phyloP scores from a whole-genome alignment of 2,888 invertebrate genomes.

The Tupiocoris notatus region DNA sequence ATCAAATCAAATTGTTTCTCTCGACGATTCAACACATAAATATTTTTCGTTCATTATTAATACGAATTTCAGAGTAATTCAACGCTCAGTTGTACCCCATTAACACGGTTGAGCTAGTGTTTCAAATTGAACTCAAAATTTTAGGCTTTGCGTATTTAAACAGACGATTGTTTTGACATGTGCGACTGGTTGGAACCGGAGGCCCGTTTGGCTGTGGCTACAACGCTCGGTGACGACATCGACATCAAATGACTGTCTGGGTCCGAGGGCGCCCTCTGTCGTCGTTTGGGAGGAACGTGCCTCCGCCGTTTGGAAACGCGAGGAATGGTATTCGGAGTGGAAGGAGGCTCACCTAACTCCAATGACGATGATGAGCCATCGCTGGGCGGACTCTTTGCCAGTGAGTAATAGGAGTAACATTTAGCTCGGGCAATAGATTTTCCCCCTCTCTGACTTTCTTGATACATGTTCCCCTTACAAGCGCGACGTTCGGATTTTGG shows the following conservation, averaged over 20 bases:
- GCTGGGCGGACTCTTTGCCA: conserved; percentile 52
- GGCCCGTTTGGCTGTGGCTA: conserved; percentile 47
- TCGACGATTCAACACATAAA: no score
- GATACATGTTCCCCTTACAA: conserved; percentile 18
- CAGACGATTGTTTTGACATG: conserved; percentile 49
- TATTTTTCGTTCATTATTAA: no score
- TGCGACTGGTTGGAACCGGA: conserved; percentile 41
- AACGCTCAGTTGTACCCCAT: no score
- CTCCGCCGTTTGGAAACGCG: conserved; percentile 51
- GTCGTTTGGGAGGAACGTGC: conserved; percentile 49
- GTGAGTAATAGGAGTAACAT: conserved; percentile 52
- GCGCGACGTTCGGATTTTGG: conserved; percentile 27
- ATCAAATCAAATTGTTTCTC: no score
- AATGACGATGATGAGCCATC: conserved; percentile 52
- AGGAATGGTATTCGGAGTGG: conserved; percentile 52
- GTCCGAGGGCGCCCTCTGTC: conserved; percentile 45
- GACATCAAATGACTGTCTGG: conserved; percentile 48
- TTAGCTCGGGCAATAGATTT: conserved; percentile 50
- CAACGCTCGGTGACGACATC: conserved; percentile 49
- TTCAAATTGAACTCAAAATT: no score
- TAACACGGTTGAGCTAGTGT: no score
- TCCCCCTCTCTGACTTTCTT: conserved; percentile 26
- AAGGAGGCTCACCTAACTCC: conserved; percentile 50
- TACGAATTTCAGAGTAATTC: no score
- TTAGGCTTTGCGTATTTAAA: no score